A percentile compares a stretch with the other conserved stretches of the same genome.
Evolutionary conservation across 2,797 vertebrate genomes (phyloP).

Genomic region (Liparis tanakae): DNA sequence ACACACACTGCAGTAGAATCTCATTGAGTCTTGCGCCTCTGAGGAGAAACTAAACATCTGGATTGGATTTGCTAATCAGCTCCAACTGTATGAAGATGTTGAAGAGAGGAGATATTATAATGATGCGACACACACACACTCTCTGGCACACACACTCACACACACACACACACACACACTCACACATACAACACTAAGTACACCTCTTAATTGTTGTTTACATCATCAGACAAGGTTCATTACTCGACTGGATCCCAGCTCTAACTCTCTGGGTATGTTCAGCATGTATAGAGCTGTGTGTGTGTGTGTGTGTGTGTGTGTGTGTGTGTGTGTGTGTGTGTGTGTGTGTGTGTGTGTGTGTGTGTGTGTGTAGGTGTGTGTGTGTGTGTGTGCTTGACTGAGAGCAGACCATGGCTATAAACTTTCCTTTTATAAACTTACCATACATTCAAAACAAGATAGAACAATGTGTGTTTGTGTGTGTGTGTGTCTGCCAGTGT

Average conservation of each 20-base stretch:
- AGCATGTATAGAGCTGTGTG: conserved; percentile 4
- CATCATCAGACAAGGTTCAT: conserved; percentile 63
- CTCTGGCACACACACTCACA: conserved; percentile 34
- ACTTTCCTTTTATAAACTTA: conserved; percentile 50
- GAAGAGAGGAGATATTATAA: conserved; percentile 45
- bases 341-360: too few species aligned
- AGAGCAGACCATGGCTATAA: conserved; percentile 23
- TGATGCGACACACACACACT: conserved; percentile 29
- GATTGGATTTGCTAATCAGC: conserved; percentile 61
- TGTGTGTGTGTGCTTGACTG: conserved; percentile 59
- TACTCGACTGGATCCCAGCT: conserved; percentile 59
- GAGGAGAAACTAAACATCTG: conserved; percentile 63
- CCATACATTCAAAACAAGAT: conserved; percentile 53
- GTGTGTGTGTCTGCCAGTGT: too few species aligned
- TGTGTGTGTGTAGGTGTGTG: conserved; percentile 1
- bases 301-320: neutral
- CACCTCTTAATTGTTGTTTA: conserved; percentile 67
- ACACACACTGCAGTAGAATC: conserved; percentile 12
- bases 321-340: too few species aligned
- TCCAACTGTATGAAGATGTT: conserved; percentile 52
- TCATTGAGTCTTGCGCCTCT: conserved; percentile 48
- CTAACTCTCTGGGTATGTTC: conserved; percentile 49
- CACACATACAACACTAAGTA: conserved; percentile 18
- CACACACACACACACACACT: conserved; percentile 18
- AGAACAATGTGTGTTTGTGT: conserved; percentile 29